These are phyloP conservation scores for Drosophila planitibia DNA, from an alignment of 2,888 invertebrate species.

Conservation along the genomic window DNA sequence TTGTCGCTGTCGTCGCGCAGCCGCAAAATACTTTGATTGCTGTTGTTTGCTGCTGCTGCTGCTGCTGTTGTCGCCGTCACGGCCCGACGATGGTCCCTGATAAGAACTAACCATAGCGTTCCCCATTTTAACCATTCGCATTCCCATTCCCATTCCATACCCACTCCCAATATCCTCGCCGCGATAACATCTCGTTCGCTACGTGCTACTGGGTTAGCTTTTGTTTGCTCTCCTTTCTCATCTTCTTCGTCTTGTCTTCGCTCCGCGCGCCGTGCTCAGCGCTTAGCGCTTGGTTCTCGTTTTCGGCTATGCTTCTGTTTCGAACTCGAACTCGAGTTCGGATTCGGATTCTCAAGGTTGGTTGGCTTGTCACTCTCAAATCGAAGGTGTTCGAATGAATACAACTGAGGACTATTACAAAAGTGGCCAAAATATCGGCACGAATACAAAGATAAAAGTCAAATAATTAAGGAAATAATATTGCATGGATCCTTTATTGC, in stretches of 20 bases:
- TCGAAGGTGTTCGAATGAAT: neutral
- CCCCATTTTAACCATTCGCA: slow-evolving; percentile 17
- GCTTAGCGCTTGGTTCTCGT: neutral
- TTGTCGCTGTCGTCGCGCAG: slow-evolving; percentile 51
- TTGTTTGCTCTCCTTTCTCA: slow-evolving; percentile 34
- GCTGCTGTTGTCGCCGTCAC: slow-evolving; percentile 64
- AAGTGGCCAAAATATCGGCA: neutral
- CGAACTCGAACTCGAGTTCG: neutral
- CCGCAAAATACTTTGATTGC: slow-evolving; percentile 60
- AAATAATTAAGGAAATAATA: neutral
- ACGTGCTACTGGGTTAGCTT: slow-evolving; percentile 69
- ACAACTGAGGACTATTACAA: neutral
- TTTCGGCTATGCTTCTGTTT: neutral
- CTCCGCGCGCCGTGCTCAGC: neutral
- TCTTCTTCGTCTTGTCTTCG: neutral
- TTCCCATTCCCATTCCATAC: slow-evolving; percentile 5
- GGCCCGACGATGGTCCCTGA: slow-evolving; percentile 72
- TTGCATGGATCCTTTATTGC: neutral
- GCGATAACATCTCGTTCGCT: slow-evolving; percentile 57
- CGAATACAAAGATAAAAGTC: neutral
- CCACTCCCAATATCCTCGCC: slow-evolving; percentile 55
- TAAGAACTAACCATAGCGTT: slow-evolving; percentile 51
- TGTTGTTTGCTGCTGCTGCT: slow-evolving; percentile 26
- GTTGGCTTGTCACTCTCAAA: neutral
- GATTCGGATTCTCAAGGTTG: slow-evolving; percentile 12